phyloP scores from a whole-genome alignment of 2,113 vertebrate species.

The Sialia sialis region DNA sequence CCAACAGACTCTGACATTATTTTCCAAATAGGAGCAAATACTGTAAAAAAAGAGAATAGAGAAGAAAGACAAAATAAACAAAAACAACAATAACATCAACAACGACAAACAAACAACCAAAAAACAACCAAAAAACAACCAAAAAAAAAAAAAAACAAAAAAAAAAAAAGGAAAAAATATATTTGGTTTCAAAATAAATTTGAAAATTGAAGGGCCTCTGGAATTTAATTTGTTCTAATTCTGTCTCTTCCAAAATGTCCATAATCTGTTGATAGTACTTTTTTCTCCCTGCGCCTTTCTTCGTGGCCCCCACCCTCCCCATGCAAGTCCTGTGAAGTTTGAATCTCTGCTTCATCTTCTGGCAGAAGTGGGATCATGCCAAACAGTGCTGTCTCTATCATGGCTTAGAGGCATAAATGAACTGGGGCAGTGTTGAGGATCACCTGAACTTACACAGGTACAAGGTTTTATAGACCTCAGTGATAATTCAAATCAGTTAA shows the following conservation, averaged over 20 bases:
- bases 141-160: too few species aligned
- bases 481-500: background rate
- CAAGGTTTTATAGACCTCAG: background rate
- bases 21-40: background rate
- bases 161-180: accelerated
- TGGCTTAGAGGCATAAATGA: background rate
- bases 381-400: background rate
- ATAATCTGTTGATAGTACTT: background rate
- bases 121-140: too few species aligned
- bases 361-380: background rate
- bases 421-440: background rate
- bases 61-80: background rate
- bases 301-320: background rate
- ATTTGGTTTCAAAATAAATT: background rate
- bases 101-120: too few species aligned
- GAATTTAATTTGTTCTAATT: background rate
- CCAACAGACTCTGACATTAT: background rate
- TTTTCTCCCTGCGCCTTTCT: background rate
- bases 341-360: background rate
- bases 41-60: accelerated
- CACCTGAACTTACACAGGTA: background rate
- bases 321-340: background rate
- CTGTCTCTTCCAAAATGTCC: background rate
- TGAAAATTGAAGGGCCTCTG: background rate
- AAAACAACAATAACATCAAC: too few species aligned